Evolutionary conservation across 2,113 vertebrate genomes (phyloP).

Genomic region (Bungarus multicinctus): DNA sequence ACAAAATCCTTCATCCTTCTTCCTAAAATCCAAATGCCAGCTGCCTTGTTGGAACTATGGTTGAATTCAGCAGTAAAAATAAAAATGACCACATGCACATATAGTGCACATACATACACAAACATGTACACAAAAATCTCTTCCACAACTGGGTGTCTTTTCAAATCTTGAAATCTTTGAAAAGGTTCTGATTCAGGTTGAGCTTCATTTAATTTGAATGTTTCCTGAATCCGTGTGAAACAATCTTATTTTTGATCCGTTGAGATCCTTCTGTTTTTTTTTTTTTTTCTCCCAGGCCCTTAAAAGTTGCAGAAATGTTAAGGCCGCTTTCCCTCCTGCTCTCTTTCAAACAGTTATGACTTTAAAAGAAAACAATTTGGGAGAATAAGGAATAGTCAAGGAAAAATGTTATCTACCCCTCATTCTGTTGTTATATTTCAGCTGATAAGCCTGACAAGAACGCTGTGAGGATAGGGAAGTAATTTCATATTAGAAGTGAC

Average conservation of each 20-base stretch:
- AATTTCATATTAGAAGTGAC: background rate
- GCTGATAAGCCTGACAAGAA: slow-evolving; percentile 12
- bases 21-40: background rate
- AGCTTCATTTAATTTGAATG: background rate
- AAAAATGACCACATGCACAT: background rate
- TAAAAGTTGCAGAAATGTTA: background rate
- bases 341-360: background rate
- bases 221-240: background rate
- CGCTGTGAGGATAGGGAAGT: background rate
- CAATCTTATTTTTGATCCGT: background rate
- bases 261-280: background rate
- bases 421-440: background rate
- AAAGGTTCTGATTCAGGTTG: background rate
- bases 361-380: background rate
- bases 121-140: background rate
- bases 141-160: background rate
- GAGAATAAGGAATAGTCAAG: background rate
- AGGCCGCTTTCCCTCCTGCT: background rate
- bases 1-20: background rate
- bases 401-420: background rate
- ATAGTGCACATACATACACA: too few relatives aligned
- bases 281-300: background rate
- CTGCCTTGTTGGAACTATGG: background rate
- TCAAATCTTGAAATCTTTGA: background rate
- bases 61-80: background rate